Evolutionary conservation across 2,113 vertebrate species (phyloP), one percentile per base, ranked within the genome.

Genomic region (Morone chrysops): DNA sequence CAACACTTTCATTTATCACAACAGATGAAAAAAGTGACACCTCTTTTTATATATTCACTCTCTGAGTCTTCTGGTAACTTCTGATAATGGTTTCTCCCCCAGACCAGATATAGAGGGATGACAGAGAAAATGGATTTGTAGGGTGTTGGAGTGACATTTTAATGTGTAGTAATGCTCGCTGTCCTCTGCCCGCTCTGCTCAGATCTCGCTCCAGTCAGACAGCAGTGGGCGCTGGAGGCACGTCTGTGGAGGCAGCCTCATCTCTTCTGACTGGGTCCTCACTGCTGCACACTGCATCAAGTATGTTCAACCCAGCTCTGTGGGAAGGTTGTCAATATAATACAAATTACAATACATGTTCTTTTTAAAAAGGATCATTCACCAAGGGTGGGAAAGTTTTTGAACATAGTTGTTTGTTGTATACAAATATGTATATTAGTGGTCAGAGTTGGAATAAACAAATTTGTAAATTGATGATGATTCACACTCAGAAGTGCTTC

Each of bases 241-340:
- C 73, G 96, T 96, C 0, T 97, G 96, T 0, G 97, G 96, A 0
- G 96, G 96, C 12, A 96, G 93, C 71, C 94, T 97, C 53, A 96
- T 97, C 41, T 53, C 88, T 2, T 25, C 78, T 0, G 80, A 83
- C 31, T 96, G 95, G 83, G 96, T 98, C 59, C 92, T 97, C 83
- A 97, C 97, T 0, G 97, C 97, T 0, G 96, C 97, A 45, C 96
- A 97, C 84, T 97, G 97, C 87, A 94, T 96, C 92, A 95, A 93
- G 97, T 97, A 91, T 75, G 22, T 61, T 20, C 16, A 18, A 25
- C 20, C 60, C 9, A 41, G 81, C 20, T 25, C 8, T 5, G 20
- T 2, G 1, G 38, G 16, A 69, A 77, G 0, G 0, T 12, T 59
- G 20, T 22, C 3, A 38, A 0, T 17, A 47, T 68, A n/a, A 25